Evolutionary conservation across 2,888 invertebrate genomes (phyloP).

Genomic region (Drosophila robusta): DNA sequence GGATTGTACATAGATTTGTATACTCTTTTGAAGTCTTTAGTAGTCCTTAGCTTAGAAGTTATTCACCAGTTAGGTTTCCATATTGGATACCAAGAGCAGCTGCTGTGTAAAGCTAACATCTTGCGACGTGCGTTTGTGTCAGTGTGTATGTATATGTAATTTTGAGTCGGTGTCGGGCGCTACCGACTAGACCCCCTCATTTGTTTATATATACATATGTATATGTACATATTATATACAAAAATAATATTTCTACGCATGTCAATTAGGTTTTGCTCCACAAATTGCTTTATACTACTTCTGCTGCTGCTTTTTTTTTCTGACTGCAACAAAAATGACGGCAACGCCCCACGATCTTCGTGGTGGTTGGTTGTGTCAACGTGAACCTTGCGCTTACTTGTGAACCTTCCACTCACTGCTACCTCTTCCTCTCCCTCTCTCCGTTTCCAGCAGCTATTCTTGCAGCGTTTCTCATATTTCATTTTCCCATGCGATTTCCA

Average conservation of each 20-base stretch:
- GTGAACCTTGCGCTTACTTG: conserved; percentile 24
- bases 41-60: too few species aligned
- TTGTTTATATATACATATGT: too few species aligned
- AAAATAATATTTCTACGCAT: not conserved
- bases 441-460: conserved; percentile 20
- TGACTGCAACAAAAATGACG: conserved; percentile 9
- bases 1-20: too few species aligned
- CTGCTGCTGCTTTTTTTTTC: conserved; percentile 11
- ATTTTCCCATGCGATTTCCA: conserved; percentile 71
- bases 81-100: too few species aligned
- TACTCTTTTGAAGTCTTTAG: too few species aligned
- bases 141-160: too few species aligned
- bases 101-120: too few species aligned
- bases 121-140: too few species aligned
- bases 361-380: conserved; percentile 40
- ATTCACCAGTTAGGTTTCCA: too few species aligned
- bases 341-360: conserved; percentile 36
- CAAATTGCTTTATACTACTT: conserved; percentile 21
- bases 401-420: conserved; percentile 15
- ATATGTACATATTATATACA: too few species aligned
- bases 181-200: too few species aligned
- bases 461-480: conserved; percentile 64
- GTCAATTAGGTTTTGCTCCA: conserved; percentile 51
- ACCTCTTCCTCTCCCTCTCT: conserved; percentile 7
- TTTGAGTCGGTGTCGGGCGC: too few species aligned